Base-by-base conservation (phyloP, 2,888 invertebrate genomes). In the Eristalis arbustorum region DNA sequence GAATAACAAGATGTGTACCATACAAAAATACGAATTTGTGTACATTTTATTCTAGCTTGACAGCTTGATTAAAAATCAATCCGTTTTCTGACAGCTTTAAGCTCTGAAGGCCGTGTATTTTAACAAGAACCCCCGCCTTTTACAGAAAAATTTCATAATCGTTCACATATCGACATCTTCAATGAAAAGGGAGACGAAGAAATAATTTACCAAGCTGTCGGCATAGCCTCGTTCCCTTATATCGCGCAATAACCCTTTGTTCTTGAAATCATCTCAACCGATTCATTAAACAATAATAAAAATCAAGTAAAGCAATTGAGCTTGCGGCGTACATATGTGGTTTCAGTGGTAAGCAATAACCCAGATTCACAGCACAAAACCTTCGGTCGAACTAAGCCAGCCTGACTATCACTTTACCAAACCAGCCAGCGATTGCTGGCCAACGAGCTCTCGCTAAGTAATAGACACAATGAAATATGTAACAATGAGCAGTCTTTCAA, bases 341-440 rank as follows among this genome's bases (percentile, higher is more conserved):
- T 75, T 75, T 66, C 66, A 66, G 66, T 59, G 67, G 67, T 62
- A 49, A 56, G 62, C 67, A 49, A 62, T 68, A 67, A 62, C 68
- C 49, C 62, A 68, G 34, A 61, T 75, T 75, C 10, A 22, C 22
- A 25, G 22, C 13, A 18, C 8, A 37, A 63, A 76, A 62, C 42
- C 75, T 67, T 75, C 61, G 59, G 62, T 56, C 14, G 6, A 22
- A 59, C 37, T 61, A 72, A 63, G 22, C 68, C 23, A 37, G 37
- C 64, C 34, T 34, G 49, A 42, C 67, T 76, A 76, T 76, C 61
- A 49, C 31, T 68, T 66, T 75, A 57, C 66, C 57, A 40, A 11
- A 8, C 49, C 8, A 8, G 18, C 18, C 49, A 18, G 18, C 18
- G 49, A 18, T 49, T 2, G 8, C 18, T 18, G 49, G 8, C 49